A percentile compares a stretch with the other conserved stretches of the same genome.
Evolutionary conservation across 2,797 vertebrate genomes (phyloP).

Genomic region (Sparidentex hasta): DNA sequence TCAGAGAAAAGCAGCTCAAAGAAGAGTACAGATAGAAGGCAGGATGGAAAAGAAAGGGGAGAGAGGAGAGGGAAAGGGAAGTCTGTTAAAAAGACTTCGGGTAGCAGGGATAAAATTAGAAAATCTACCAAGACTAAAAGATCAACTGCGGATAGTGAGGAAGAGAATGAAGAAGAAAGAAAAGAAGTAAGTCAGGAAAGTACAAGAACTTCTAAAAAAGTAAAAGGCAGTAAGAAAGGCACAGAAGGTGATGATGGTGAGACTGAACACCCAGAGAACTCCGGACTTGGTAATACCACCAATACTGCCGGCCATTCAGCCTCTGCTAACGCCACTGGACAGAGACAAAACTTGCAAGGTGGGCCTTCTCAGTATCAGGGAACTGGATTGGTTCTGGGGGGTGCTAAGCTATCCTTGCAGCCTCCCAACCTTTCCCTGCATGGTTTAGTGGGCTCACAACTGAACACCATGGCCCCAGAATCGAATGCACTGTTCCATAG

Average conservation of each 20-base stretch:
- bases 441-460: constrained; percentile 41
- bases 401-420: constrained; percentile 32
- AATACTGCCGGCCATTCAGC: background rate
- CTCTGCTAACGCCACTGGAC: constrained; percentile 8
- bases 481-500: constrained; percentile 32
- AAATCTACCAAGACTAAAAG: constrained; percentile 44
- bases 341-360: constrained; percentile 19
- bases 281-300: background rate
- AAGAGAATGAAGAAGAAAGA: constrained; percentile 7
- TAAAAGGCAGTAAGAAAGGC: background rate
- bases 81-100: constrained; percentile 37
- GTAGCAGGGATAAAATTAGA: constrained; percentile 26
- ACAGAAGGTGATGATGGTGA: constrained; percentile 12
- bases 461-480: background rate
- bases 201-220: constrained; percentile 16
- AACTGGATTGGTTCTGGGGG: constrained; percentile 31
- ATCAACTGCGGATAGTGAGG: constrained; percentile 1
- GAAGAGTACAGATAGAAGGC: constrained; percentile 53
- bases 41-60: constrained; percentile 28
- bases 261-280: background rate
- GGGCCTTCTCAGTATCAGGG: constrained; percentile 29
- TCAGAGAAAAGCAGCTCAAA: constrained; percentile 56
- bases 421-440: constrained; percentile 49
- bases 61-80: constrained; percentile 25
- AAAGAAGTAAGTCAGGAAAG: constrained; percentile 8